Percentiles rank a stretch among this genome's conserved stretches.
These are phyloP conservation scores for Pteruthius melanotis DNA, from an alignment of 2,113 vertebrate genomes.

Conservation along the genomic window DNA sequence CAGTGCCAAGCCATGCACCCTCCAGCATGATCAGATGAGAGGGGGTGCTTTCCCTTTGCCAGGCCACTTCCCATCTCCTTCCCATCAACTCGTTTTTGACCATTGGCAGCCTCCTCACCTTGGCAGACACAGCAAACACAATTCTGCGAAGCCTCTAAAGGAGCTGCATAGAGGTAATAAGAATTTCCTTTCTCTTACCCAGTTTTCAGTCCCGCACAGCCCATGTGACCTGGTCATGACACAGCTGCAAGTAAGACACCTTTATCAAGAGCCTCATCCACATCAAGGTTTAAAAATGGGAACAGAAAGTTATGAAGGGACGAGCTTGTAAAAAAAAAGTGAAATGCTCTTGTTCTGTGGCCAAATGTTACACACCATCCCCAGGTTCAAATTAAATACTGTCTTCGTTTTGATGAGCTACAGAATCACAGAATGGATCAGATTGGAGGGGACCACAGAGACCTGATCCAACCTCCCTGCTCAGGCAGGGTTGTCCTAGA, in stretches of 20 bases:
- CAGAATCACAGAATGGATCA: not conserved
- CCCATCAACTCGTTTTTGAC: not conserved
- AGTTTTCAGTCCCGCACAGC: not conserved
- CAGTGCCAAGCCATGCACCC: not conserved
- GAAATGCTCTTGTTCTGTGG: not conserved
- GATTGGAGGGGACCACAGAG: not conserved
- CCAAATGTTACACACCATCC: not conserved
- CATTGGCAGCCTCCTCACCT: not conserved
- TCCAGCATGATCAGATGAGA: not conserved
- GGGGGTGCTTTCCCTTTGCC: not conserved
- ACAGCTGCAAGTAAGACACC: not conserved
- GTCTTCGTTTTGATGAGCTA: not conserved
- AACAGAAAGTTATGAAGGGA: not conserved
- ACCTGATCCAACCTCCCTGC: not conserved
- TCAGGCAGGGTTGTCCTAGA: not conserved
- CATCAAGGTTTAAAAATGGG: fast-evolving
- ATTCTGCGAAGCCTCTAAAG: not conserved
- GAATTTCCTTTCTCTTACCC: not conserved
- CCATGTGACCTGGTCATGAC: not conserved
- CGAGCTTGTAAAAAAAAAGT: not conserved
- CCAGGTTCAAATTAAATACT: not conserved
- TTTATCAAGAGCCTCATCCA: not conserved
- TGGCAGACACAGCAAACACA: not conserved
- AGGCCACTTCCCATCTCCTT: not conserved
- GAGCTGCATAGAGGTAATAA: not conserved